Evolutionary conservation across 2,888 invertebrate species (phyloP), one percentile per base, ranked within the genome.

Genomic region (Caenorhabditis sp.): DNA sequence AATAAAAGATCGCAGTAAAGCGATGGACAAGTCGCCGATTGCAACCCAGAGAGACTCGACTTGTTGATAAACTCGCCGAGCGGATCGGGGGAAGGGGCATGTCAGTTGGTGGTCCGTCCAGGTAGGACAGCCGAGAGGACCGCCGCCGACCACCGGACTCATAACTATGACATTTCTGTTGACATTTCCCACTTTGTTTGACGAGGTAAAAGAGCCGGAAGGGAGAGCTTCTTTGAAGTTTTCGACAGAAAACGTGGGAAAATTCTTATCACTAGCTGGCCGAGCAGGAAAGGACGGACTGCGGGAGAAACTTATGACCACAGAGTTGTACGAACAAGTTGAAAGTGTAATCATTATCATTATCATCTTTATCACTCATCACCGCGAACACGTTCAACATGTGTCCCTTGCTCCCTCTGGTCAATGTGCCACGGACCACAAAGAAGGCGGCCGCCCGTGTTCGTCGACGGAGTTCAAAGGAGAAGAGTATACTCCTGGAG

Each of bases 81-180:
- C n/a, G n/a, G n/a, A n/a, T n/a, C n/a, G 32, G 9, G 32, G 32
- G 11, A 1, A 20, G 56, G 11, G 47, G 51, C 61, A 26, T 35
- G 70, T 71, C 70, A 71, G 70, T 62, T 71, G 70, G 61, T 71
- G n/a, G 47, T 89, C 18, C 89, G 88, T 53, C 89, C 91, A 51
- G 91, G 90, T 79, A 53, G 62, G 61, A 60, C 61, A 51, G 32
- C 50, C 40, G 26, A 58, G 61, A 47, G 47, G 2, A n/a, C n/a
- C n/a, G n/a, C 55, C 61, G 51, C 26, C 70, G 68, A 58, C 70
- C 70, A 53, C 70, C 70, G 53, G 40, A 71, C 62, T 71, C 70
- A 71, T 71, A 71, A 71, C 60, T 62, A 26, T 71, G 70, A 62
- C 70, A 62, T 61, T 51, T 71, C 70, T 71, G 62, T 71, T 62